Base-by-base conservation (phyloP, 1,140 invertebrate species). In the Leptinotarsa defecta region DNA sequence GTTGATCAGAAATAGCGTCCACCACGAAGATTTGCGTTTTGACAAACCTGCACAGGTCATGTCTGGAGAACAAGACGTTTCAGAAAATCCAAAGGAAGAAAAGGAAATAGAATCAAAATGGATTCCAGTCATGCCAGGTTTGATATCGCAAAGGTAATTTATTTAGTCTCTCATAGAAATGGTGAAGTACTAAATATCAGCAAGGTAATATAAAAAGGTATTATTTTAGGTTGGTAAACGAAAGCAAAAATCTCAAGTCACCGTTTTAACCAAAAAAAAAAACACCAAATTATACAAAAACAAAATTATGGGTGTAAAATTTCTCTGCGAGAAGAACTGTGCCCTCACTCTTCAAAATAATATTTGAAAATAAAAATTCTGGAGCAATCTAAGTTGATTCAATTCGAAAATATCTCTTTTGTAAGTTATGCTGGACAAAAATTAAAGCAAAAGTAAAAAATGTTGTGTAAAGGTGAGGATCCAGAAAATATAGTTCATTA, bases 221-320 rank as follows among this genome's bases (percentile, higher is more conserved):
- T 68, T 27, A 24, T 68, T 68, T 68, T 11, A 68, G 65, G 15
- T 68, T 68, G 43, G 65, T 68, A n/a, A 68, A 68, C 6, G 65
- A 68, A 17, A 68, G 65, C 22, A 68, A 68, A 13, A 68, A 27
- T 24, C 24, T 24, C 24, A 68, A 68, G 43, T 68, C 24, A 4
- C 65, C 65, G 3, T 68, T 34, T 17, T 68, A 13, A 68, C 65
- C 19, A 68, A 68, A 4, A 43, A 68, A 43, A 68, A 68, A 43
- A 43, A 8, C 3, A 43, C 0, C 34, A 43, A 11, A 8, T 43
- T 43, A 43, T 11, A 43, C 8, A 43, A 43, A 43, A 43, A 11
- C 11, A 43, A 43, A 43, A 43, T 43, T 43, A 11, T 11, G 0
- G 6, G 8, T 43, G 34, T 11, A 11, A 34, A 34, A 34, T 34